A percentile compares a stretch with the other conserved stretches of the same genome.
Conservation (phyloP, 2,113 vertebrate genomes). For the Callocephalon fimbriatum region DNA sequence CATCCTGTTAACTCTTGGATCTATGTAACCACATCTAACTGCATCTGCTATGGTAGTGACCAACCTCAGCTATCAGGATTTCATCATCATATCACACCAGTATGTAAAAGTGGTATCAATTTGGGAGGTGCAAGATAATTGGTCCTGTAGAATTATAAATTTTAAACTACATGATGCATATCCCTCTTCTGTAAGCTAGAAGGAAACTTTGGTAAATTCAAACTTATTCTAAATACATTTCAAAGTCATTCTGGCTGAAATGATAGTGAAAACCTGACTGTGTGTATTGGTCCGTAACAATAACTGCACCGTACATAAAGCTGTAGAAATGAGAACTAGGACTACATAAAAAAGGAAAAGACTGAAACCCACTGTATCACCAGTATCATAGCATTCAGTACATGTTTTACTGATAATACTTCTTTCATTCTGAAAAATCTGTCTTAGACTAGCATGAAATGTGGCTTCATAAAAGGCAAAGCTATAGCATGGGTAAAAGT, state of each 20-base stretch:
- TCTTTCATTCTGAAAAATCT: background rate
- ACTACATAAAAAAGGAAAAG: background rate
- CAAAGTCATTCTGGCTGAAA: slow-evolving; percentile 25
- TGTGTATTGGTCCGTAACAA: slow-evolving; percentile 23
- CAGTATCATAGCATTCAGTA: background rate
- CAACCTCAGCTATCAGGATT: slow-evolving; percentile 40
- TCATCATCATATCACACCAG: slow-evolving; percentile 52
- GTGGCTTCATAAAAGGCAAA: background rate
- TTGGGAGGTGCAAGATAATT: background rate
- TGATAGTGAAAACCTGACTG: slow-evolving; percentile 62
- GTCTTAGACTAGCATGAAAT: background rate
- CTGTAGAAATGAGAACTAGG: background rate
- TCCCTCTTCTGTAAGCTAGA: background rate
- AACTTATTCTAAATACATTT: background rate
- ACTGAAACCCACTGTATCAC: background rate
- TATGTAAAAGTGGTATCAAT: background rate
- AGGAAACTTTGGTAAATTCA: background rate
- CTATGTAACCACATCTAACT: slow-evolving; percentile 53
- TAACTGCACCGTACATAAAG: slow-evolving; percentile 16
- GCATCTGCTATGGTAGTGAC: slow-evolving; percentile 29
- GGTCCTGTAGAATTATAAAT: background rate
- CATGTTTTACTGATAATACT: background rate
- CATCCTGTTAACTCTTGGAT: slow-evolving; percentile 23
- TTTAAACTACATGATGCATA: background rate
- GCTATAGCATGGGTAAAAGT: background rate